phyloP scores from a whole-genome alignment of 2,797 vertebrate genomes.

The Danio tinwini region DNA sequence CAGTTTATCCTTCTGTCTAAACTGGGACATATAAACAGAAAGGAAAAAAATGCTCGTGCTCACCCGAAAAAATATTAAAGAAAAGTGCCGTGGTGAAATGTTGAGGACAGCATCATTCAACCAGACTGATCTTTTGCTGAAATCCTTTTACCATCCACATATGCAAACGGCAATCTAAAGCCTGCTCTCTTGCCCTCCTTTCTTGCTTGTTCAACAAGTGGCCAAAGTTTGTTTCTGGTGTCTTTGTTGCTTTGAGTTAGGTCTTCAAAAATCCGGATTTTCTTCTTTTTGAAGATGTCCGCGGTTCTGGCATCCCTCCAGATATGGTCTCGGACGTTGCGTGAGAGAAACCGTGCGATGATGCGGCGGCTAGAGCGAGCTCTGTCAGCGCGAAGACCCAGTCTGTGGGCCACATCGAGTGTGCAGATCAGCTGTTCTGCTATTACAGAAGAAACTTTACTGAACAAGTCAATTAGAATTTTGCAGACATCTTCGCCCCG shows the following conservation, averaged over 20 bases:
- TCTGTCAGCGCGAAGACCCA: not conserved
- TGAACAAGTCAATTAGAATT: too few relatives aligned
- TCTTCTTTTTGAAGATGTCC: not conserved
- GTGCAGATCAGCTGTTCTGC: slow-evolving; percentile 10
- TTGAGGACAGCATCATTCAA: not conserved
- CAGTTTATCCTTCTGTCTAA: too few relatives aligned
- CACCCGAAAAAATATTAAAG: not conserved
- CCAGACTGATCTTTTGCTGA: not conserved
- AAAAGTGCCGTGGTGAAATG: too few relatives aligned
- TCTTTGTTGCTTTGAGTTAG: slow-evolving; percentile 19
- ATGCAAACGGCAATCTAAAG: slow-evolving; percentile 3
- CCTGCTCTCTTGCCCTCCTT: slow-evolving; percentile 31
- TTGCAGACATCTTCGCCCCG: too few relatives aligned
- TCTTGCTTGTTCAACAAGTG: not conserved
- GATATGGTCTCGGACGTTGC: not conserved
- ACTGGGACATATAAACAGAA: too few relatives aligned
- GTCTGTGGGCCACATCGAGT: slow-evolving; percentile 3
- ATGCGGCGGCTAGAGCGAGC: not conserved
- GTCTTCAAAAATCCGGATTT: slow-evolving; percentile 19
- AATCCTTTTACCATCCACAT: slow-evolving; percentile 29
- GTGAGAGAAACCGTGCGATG: slow-evolving; percentile 25
- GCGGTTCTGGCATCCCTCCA: slow-evolving; percentile 19
- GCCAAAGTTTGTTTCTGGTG: slow-evolving; percentile 38
- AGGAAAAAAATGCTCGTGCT: not conserved
- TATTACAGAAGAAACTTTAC: slow-evolving; percentile 7